Base-by-base conservation (phyloP, 2,888 invertebrate species). In the Oligia strigilis region DNA sequence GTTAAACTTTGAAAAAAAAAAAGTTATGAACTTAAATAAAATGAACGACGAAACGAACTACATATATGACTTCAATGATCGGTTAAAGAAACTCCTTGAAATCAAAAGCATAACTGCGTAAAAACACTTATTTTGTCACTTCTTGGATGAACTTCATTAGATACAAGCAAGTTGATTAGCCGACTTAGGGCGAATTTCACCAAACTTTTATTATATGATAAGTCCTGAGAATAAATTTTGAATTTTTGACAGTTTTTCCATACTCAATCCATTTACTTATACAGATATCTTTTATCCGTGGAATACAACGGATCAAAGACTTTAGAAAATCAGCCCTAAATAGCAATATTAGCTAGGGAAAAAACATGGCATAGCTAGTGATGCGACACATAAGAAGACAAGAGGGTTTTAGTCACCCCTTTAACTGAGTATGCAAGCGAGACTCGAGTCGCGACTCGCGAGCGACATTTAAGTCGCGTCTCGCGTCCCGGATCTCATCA, bases 401-500 rank as follows among this genome's bases (percentile, higher is more conserved):
- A n/a, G 29, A 60, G 40, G 58, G 55, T 49, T 58, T 40, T 13
- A n/a, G 43, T 55, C 14, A 74, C 72, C 58, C 23, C n/a, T 72
- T 64, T 40, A 58, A 29, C 13, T 55, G 14, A 19, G 60, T 43
- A 72, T 62, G 55, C 69, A 58, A 78, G 66, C 14, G 46, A 17
- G 1, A 29, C 14, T 4, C 11, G 58, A 49, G 11, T 13, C 73
- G 2, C 14, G 58, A 49, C 6, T 13, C 60, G n/a, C 72, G 9
- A 9, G 71, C 4, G 40, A 72, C 67, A 75, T 72, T 75, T 40
- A 66, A 46, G 64, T 66, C 77, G 62, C 64, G 83, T 67, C 72
- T 72, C 81, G 23, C 55, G 17, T 58, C 29, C 9, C 19, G 23
- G 60, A 60, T 72, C 69, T 78, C 77, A 74, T 75, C 76, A 79